Percentiles rank a stretch among this genome's conserved stretches.
phyloP scores from a whole-genome alignment of 2,113 vertebrate genomes.

The Pogona vitticeps region DNA sequence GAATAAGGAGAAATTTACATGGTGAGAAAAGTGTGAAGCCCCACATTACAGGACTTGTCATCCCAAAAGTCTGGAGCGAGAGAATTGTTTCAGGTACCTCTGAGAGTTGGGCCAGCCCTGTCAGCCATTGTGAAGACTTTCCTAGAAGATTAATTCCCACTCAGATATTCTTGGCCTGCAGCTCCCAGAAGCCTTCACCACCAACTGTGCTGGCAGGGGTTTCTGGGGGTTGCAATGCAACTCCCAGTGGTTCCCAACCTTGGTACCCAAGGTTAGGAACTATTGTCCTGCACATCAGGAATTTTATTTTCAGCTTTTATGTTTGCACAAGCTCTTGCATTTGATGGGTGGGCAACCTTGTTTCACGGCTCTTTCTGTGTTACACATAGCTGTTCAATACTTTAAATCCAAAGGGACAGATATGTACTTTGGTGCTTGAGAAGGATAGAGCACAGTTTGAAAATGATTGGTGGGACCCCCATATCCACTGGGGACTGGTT shows the following conservation, averaged over 20 bases:
- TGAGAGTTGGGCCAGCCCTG: not conserved
- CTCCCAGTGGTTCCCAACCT: too few species aligned
- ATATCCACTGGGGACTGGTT: too few species aligned
- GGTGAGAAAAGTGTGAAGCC: too few species aligned
- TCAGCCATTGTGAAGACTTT: not conserved
- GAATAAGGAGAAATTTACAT: not conserved
- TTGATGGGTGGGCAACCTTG: not conserved
- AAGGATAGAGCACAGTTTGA: not conserved
- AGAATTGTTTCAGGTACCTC: too few species aligned
- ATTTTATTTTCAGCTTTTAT: not conserved
- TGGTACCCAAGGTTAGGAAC: too few species aligned
- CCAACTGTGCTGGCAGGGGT: too few species aligned
- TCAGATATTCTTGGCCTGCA: not conserved
- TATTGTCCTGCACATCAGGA: too few species aligned
- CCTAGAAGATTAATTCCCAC: not conserved
- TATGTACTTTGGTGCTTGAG: not conserved
- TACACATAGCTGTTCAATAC: not conserved
- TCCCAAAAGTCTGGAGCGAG: not conserved
- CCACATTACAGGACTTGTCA: not conserved
- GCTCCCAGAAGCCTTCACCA: too few species aligned
- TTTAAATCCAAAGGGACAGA: not conserved
- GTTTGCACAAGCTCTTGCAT: too few species aligned
- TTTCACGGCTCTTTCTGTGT: not conserved
- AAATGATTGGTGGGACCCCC: not conserved
- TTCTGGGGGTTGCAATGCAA: too few species aligned